Percentiles rank a stretch among this genome's conserved stretches.
Evolutionary conservation across 2,113 vertebrate genomes (phyloP).

Genomic region (Mormoops blainvillei): DNA sequence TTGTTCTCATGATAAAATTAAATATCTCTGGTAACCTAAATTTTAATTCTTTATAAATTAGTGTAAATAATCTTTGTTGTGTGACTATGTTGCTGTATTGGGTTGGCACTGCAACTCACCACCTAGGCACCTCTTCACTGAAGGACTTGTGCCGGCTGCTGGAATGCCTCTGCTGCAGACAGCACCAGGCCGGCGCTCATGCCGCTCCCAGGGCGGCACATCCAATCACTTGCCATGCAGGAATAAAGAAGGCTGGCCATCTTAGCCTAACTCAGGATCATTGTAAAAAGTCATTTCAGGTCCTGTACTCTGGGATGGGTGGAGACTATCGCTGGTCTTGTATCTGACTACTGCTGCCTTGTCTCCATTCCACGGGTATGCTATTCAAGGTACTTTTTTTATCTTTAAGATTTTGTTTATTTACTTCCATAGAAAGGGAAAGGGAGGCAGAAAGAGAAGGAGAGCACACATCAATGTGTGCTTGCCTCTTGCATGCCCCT

Average conservation of each 20-base stretch:
- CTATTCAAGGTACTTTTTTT: not conserved
- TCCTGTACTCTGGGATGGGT: rapidly evolving
- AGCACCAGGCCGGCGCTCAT: not conserved
- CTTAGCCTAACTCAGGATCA: not conserved
- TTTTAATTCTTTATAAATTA: not conserved
- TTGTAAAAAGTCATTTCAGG: not conserved
- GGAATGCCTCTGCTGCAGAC: not conserved
- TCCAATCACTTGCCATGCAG: not conserved
- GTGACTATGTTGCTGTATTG: not conserved
- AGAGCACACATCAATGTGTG: too few relatives aligned
- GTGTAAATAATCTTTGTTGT: not conserved
- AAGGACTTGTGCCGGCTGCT: not conserved
- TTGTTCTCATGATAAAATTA: not conserved
- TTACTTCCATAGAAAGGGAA: too few relatives aligned
- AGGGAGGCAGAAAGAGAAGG: too few relatives aligned
- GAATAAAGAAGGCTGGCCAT: not conserved
- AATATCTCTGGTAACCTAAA: not conserved
- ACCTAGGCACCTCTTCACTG: not conserved
- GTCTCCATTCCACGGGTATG: not conserved
- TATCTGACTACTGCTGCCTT: not conserved
- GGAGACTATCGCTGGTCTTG: rapidly evolving
- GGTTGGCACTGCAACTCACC: not conserved
- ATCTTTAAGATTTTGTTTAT: too few relatives aligned
- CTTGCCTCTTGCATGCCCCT: too few relatives aligned
- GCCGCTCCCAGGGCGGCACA: not conserved